Evolutionary conservation across 2,113 vertebrate genomes (phyloP).

Genomic region (Stigmatopora nigra): DNA sequence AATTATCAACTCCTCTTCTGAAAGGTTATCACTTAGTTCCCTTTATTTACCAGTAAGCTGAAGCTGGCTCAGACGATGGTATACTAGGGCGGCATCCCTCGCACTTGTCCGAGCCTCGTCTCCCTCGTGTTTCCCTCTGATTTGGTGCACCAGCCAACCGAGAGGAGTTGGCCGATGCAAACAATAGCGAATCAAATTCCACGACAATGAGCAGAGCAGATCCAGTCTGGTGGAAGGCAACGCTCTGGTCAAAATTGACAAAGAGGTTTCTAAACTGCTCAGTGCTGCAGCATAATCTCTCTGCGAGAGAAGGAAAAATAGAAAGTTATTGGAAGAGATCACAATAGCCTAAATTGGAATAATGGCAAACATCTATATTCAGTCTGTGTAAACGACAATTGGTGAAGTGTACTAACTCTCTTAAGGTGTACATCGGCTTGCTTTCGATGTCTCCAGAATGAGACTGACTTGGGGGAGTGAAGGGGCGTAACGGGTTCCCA

Average conservation of each 20-base stretch:
- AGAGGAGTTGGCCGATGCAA: slow-evolving; percentile 85
- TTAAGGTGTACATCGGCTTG: slow-evolving; percentile 89
- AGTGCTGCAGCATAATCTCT: slow-evolving; percentile 83
- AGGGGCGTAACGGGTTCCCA: slow-evolving; percentile 90
- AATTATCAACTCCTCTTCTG: no score
- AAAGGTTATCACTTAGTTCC: no score
- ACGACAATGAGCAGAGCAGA: slow-evolving; percentile 86
- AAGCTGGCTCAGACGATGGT: slow-evolving; percentile 89
- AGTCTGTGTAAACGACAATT: neutral
- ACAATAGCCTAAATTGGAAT: slow-evolving; percentile 3
- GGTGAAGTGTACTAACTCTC: slow-evolving; percentile 65
- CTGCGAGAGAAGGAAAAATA: slow-evolving; percentile 53
- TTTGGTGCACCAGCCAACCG: slow-evolving; percentile 87
- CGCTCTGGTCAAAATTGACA: slow-evolving; percentile 80
- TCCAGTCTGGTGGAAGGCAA: slow-evolving; percentile 83
- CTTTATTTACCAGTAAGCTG: slow-evolving; percentile 82
- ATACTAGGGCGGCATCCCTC: slow-evolving; percentile 83
- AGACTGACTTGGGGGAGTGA: slow-evolving; percentile 86
- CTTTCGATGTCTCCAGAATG: slow-evolving; percentile 94
- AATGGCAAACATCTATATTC: neutral
- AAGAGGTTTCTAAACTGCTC: slow-evolving; percentile 82
- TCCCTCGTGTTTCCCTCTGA: slow-evolving; percentile 81
- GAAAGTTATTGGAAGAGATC: neutral
- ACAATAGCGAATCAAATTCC: slow-evolving; percentile 92
- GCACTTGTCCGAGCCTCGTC: slow-evolving; percentile 89